phyloP scores from a whole-genome alignment of 2,888 invertebrate genomes.

The Cremastobaeus sp. region DNA sequence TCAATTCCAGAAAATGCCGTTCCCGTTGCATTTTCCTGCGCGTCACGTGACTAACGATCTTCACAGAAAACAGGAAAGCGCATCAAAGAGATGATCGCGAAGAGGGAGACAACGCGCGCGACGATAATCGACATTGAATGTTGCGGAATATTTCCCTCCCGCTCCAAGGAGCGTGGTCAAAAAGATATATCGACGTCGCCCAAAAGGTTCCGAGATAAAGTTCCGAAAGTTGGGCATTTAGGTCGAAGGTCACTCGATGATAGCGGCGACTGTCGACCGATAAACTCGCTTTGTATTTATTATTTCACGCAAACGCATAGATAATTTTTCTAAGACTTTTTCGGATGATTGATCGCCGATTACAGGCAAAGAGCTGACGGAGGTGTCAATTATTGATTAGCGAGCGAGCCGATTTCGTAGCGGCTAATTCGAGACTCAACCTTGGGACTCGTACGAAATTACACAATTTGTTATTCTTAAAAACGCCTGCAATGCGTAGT shows the following conservation, averaged over 20 bases:
- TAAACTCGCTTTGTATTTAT: conserved; percentile 27
- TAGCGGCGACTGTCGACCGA: conserved; percentile 29
- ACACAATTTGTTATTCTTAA: no score
- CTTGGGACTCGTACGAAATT: no score
- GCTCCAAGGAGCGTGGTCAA: conserved; percentile 6
- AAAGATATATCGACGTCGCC: conserved; percentile 47
- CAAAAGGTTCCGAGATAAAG: conserved; percentile 53
- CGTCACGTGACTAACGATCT: conserved; percentile 53
- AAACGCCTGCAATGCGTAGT: no score
- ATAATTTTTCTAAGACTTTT: conserved; percentile 12
- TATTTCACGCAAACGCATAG: conserved; percentile 3
- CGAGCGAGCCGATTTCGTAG: no score
- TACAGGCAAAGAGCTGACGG: not conserved
- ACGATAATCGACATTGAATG: conserved; percentile 55
- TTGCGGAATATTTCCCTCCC: conserved; percentile 30
- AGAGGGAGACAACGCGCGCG: conserved; percentile 22
- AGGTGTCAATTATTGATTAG: no score
- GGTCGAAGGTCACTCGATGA: conserved; percentile 60
- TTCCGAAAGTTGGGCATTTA: conserved; percentile 37
- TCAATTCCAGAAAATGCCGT: conserved; percentile 30
- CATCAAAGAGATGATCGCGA: conserved; percentile 30
- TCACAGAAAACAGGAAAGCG: conserved; percentile 47
- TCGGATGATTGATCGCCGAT: conserved; percentile 15
- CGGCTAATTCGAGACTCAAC: no score
- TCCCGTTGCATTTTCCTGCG: conserved; percentile 44